These are phyloP conservation scores for Colius striatus DNA, from an alignment of 2,113 vertebrate genomes.

Conservation along the genomic window DNA sequence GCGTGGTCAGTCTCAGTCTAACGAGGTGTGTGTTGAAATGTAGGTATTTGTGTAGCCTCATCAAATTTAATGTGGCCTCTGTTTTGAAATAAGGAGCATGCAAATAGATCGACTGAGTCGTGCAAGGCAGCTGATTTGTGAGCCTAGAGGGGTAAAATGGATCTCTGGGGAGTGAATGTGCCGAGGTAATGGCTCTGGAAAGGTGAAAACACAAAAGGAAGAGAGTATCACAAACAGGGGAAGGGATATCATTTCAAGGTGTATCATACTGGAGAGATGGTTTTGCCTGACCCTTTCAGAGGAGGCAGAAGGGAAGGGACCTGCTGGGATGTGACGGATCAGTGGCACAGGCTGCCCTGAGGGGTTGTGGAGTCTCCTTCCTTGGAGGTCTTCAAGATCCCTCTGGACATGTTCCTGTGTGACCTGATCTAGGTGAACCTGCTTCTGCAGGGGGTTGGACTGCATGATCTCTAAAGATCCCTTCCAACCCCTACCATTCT, in stretches of 20 bases:
- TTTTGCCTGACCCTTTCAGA: not conserved
- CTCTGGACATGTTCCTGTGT: too few relatives aligned
- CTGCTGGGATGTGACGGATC: not conserved
- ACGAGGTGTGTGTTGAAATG: not conserved
- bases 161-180: not conserved
- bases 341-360: too few relatives aligned
- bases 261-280: not conserved
- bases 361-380: too few relatives aligned
- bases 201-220: not conserved
- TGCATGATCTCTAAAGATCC: too few relatives aligned
- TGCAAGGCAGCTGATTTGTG: not conserved
- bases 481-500: too few relatives aligned
- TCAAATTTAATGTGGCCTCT: not conserved
- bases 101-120: not conserved
- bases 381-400: too few relatives aligned
- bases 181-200: not conserved
- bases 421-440: too few relatives aligned
- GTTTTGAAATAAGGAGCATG: not conserved
- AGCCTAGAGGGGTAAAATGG: not conserved
- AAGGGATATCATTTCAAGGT: not conserved
- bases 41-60: not conserved
- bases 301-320: not conserved
- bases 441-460: too few relatives aligned
- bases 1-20: not conserved
- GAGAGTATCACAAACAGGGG: not conserved